Conservation (phyloP, 1,140 invertebrate genomes). For the Bombus confusus region DNA sequence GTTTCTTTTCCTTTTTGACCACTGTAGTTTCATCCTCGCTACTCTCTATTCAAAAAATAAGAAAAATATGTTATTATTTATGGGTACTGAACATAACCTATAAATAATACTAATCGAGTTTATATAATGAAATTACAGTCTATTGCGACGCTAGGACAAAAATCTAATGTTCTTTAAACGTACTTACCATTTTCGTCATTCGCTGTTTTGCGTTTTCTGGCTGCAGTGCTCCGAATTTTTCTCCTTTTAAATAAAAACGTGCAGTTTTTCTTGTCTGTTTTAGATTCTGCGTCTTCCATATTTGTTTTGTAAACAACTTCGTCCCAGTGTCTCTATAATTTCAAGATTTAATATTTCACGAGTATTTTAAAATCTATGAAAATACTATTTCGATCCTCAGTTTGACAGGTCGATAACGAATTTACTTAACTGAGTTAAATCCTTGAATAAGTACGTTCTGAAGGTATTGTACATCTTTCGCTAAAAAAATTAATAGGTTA, state of each 20-base stretch:
- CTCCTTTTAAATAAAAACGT: constrained; percentile 82
- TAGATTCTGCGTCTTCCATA: constrained; percentile 68
- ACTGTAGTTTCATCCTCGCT: constrained; percentile 82
- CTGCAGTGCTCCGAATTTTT: constrained; percentile 72
- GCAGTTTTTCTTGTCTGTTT: constrained; percentile 69
- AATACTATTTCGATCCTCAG: not conserved
- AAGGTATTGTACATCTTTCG: not conserved
- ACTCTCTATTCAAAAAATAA: constrained; percentile 70
- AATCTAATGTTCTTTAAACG: constrained; percentile 2
- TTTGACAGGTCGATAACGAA: not conserved
- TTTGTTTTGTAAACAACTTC: constrained; percentile 72
- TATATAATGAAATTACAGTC: constrained; percentile 65
- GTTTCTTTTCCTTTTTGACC: constrained; percentile 82
- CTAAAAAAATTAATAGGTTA: constrained; percentile 43
- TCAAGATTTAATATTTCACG: constrained; percentile 1
- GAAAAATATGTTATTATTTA: constrained; percentile 22
- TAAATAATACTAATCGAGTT: constrained; percentile 44
- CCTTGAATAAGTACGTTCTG: not conserved
- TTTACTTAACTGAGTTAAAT: constrained; percentile 30
- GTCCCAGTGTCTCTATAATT: not conserved
- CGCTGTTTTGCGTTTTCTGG: constrained; percentile 77
- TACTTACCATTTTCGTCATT: constrained; percentile 65
- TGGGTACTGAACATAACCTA: constrained; percentile 53
- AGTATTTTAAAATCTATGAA: not conserved
- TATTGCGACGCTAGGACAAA: constrained; percentile 34